phyloP scores from a whole-genome alignment of 2,888 invertebrate species.

The Tryphoninae sp. region DNA sequence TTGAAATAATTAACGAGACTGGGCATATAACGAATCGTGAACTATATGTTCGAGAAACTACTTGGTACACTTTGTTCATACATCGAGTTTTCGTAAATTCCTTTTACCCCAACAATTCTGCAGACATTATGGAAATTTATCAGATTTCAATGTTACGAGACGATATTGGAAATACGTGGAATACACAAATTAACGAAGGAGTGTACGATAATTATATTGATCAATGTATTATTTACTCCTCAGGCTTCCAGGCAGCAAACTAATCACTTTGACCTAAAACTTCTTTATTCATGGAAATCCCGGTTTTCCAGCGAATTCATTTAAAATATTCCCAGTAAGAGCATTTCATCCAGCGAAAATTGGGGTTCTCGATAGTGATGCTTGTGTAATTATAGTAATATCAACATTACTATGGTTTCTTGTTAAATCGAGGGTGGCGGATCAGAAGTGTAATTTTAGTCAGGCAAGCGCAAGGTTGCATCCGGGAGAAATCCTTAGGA shows the following conservation, averaged over 20 bases:
- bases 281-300: background rate
- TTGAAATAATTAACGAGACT: background rate
- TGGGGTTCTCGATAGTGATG: background rate
- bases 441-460: constrained; percentile 77
- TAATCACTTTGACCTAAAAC: background rate
- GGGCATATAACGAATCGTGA: too few species aligned
- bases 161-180: too few species aligned
- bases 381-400: background rate
- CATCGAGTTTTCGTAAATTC: too few species aligned
- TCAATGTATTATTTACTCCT: too few species aligned
- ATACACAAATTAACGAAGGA: too few species aligned
- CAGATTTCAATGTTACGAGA: too few species aligned
- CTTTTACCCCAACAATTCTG: too few species aligned
- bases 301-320: background rate
- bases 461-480: constrained; percentile 74
- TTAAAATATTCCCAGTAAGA: background rate
- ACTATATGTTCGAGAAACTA: too few species aligned
- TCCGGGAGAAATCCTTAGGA: constrained; percentile 59
- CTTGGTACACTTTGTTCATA: too few species aligned
- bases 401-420: background rate
- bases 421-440: constrained; percentile 54
- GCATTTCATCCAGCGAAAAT: background rate
- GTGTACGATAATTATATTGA: too few species aligned
- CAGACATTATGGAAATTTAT: too few species aligned
- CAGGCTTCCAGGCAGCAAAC: too few species aligned